These are phyloP conservation scores for Laupala kohalensis DNA, from an alignment of 1,140 invertebrate genomes.

Conservation along the genomic window DNA sequence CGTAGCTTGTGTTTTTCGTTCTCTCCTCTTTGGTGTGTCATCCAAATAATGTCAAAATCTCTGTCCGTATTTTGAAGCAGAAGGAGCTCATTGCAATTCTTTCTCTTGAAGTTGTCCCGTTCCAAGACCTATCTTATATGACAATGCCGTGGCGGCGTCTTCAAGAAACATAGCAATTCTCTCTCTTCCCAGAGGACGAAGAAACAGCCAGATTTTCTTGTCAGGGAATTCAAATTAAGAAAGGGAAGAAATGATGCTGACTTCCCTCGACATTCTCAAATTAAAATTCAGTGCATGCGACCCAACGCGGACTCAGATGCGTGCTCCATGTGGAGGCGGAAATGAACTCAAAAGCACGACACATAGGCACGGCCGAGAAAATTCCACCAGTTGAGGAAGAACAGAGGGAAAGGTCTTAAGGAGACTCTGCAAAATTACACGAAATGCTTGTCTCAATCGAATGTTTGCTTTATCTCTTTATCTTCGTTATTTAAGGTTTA, in stretches of 20 bases:
- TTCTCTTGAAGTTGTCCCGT: not conserved
- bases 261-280: not conserved
- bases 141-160: not conserved
- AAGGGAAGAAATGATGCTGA: not conserved
- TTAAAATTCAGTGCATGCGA: not conserved
- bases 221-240: not conserved
- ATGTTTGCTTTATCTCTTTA: no score
- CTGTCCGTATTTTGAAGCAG: not conserved
- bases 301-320: not conserved
- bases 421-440: no score
- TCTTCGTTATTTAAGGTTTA: no score
- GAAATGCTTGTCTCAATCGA: no score
- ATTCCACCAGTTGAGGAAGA: no score
- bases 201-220: not conserved
- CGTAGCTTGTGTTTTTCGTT: not conserved
- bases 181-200: not conserved
- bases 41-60: no score
- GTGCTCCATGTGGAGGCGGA: no score
- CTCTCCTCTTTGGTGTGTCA: not conserved
- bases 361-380: no score
- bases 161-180: not conserved
- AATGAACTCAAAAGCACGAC: no score
- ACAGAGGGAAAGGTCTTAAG: no score
- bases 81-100: not conserved
- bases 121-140: not conserved